Conservation (phyloP, 2,888 invertebrate species). For the Eilema depressum region DNA sequence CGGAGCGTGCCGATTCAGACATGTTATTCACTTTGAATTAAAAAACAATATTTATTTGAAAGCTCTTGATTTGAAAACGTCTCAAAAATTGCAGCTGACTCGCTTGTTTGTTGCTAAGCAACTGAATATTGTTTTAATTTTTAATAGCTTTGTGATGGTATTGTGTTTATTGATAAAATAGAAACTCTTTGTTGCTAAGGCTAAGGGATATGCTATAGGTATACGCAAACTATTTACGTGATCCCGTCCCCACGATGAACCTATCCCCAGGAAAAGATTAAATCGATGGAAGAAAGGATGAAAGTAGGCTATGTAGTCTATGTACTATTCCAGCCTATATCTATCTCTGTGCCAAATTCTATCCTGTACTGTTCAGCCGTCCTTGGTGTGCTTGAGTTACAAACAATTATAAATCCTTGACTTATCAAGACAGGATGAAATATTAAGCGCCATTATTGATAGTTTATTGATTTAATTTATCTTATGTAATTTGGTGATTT, state of each 20-base stretch:
- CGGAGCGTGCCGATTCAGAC: slow-evolving; percentile 51
- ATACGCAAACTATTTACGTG: too few relatives aligned
- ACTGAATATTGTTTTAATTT: slow-evolving; percentile 29
- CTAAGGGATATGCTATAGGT: too few relatives aligned
- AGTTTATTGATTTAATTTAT: not conserved
- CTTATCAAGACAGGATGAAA: not conserved
- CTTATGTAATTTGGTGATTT: too few relatives aligned
- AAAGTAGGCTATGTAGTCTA: too few relatives aligned
- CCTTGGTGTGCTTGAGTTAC: not conserved
- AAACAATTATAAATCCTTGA: not conserved
- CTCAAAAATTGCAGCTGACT: slow-evolving; percentile 35
- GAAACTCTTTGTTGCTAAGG: slow-evolving; percentile 8
- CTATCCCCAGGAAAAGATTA: not conserved
- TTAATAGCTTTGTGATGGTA: not conserved
- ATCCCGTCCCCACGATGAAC: too few relatives aligned
- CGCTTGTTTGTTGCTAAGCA: slow-evolving; percentile 57
- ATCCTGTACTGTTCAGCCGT: not conserved
- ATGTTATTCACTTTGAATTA: slow-evolving; percentile 35
- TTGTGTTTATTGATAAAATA: slow-evolving; percentile 22
- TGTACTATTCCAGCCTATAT: not conserved
- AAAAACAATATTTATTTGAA: slow-evolving; percentile 31
- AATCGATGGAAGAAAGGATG: too few relatives aligned
- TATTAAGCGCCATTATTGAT: not conserved
- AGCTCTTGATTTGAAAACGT: slow-evolving; percentile 34
- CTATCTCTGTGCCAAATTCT: not conserved